Percentiles rank a stretch among this genome's conserved stretches.
These are phyloP conservation scores for Caenorhabditis briggsae DNA, from an alignment of 1,140 invertebrate species.

Conservation along the genomic window DNA sequence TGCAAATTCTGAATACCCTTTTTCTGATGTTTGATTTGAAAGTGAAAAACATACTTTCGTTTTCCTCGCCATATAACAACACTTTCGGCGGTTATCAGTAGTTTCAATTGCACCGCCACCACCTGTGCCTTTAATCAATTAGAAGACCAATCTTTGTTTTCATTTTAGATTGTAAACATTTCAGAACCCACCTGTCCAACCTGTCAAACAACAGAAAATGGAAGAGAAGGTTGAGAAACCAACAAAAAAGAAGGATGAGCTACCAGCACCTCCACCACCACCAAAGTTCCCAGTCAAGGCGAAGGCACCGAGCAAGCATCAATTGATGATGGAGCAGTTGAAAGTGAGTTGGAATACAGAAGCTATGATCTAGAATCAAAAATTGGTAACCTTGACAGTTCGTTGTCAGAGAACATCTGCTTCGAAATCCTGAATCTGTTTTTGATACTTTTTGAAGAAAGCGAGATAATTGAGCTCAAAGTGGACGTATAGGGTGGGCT, in stretches of 20 bases:
- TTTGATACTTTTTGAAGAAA: no score
- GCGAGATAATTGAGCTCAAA: no score
- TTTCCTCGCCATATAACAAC: not conserved
- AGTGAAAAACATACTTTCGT: slow-evolving; percentile 25
- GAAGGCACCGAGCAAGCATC: slow-evolving; percentile 68
- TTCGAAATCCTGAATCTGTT: no score
- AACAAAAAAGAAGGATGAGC: slow-evolving; percentile 34
- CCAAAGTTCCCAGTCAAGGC: slow-evolving; percentile 66
- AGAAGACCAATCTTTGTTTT: not conserved
- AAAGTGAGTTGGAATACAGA: slow-evolving; percentile 52
- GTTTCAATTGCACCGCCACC: not conserved
- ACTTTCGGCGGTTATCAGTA: not conserved
- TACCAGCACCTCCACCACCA: slow-evolving; percentile 11
- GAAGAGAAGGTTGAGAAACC: not conserved
- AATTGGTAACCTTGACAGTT: no score
- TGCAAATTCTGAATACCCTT: slow-evolving; percentile 14
- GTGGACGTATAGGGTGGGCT: no score
- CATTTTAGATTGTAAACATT: not conserved
- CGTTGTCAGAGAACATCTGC: no score
- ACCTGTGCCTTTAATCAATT: not conserved
- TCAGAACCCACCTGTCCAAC: not conserved
- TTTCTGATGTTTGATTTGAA: slow-evolving; percentile 26
- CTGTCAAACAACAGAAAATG: not conserved
- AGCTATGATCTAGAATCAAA: no score
- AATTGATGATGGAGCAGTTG: slow-evolving; percentile 67